Evolutionary conservation across 2,797 vertebrate genomes (phyloP).

Genomic region (Notoglanidium macrostoma): DNA sequence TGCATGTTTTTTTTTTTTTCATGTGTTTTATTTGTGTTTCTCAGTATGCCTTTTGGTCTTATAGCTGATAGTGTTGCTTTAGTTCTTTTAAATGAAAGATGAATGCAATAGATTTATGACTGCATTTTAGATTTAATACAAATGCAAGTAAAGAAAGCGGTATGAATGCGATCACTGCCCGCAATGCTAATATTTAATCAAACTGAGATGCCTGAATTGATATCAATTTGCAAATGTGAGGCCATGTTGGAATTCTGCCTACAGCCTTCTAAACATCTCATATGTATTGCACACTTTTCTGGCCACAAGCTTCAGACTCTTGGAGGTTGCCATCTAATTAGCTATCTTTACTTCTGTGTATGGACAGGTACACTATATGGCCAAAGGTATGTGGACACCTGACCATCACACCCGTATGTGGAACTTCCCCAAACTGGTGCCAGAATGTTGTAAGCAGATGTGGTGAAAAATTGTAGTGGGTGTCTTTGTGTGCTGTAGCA

Average conservation of each 20-base stretch:
- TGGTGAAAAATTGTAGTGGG: background rate
- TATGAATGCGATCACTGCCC: background rate
- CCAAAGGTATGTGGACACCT: background rate
- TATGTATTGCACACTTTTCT: background rate
- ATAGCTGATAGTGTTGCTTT: background rate
- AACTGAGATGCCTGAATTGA: background rate
- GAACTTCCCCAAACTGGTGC: background rate
- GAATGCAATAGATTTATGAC: background rate
- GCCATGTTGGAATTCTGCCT: background rate
- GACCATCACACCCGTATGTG: background rate
- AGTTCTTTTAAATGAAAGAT: background rate
- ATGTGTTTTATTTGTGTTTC: background rate
- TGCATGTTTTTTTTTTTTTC: background rate
- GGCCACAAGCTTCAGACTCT: background rate
- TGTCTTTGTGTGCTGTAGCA: background rate
- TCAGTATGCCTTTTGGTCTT: conserved; percentile 58
- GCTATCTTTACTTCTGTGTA: background rate
- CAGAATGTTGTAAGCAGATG: background rate
- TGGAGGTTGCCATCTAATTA: background rate
- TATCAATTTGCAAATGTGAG: background rate
- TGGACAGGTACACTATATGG: background rate
- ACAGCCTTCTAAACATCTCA: background rate
- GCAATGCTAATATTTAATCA: background rate
- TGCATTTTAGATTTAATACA: background rate
- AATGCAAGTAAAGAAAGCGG: background rate